phyloP scores from a whole-genome alignment of 2,888 invertebrate species.

The Eledona agricola region DNA sequence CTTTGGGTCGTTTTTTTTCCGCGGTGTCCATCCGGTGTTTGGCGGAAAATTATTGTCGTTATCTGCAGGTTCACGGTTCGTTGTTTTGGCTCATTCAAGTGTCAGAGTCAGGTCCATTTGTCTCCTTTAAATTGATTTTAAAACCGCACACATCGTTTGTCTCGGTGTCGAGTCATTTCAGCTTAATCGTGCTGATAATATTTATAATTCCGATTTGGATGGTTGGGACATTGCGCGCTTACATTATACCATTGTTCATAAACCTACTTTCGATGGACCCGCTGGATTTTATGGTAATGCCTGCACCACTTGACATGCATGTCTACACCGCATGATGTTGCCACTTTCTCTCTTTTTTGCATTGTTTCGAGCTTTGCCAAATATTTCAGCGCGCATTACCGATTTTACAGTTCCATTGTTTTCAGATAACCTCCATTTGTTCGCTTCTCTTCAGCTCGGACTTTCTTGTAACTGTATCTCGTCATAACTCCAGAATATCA shows the following conservation, averaged over 20 bases:
- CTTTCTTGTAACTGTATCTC: too few species aligned
- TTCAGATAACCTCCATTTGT: too few species aligned
- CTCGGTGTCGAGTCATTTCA: conserved; percentile 24
- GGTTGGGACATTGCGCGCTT: conserved; percentile 21
- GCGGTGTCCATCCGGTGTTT: not conserved
- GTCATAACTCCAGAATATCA: too few species aligned
- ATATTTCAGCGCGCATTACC: too few species aligned
- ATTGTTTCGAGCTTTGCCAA: too few species aligned
- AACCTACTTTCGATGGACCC: conserved; percentile 26
- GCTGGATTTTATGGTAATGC: conserved; percentile 23
- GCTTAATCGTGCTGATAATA: conserved; percentile 28
- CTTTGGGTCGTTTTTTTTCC: conserved; percentile 4
- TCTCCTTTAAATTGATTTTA: conserved; percentile 31
- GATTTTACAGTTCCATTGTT: too few species aligned
- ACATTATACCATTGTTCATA: conserved; percentile 28
- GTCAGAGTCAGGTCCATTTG: conserved; percentile 21
- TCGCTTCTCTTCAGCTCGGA: too few species aligned
- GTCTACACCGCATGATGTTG: conserved; percentile 2
- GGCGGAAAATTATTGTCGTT: conserved; percentile 7
- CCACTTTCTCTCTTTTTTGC: not conserved
- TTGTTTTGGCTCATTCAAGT: conserved; percentile 28
- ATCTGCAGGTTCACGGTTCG: conserved; percentile 23
- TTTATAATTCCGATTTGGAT: conserved; percentile 27
- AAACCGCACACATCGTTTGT: conserved; percentile 32
- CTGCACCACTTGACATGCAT: conserved; percentile 21